Evolutionary conservation across 2,113 vertebrate genomes (phyloP).

Genomic region (Euleptes europaea): DNA sequence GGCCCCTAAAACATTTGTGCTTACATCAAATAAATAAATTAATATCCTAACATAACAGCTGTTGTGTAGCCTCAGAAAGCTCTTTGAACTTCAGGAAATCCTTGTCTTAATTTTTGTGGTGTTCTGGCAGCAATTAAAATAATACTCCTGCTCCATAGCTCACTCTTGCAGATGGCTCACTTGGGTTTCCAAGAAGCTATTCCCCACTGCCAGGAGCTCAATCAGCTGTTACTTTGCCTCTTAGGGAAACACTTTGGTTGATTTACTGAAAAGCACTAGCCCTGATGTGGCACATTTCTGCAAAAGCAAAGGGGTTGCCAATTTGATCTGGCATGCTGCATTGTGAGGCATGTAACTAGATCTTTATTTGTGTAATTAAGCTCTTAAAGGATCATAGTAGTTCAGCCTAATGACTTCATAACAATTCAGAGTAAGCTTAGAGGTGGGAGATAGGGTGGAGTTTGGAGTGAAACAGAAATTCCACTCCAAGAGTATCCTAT

Average conservation of each 20-base stretch:
- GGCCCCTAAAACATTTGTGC: not conserved
- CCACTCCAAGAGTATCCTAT: not conserved
- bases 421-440: not conserved
- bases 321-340: not conserved
- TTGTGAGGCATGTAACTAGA: not conserved
- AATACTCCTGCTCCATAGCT: conserved; percentile 39
- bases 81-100: conserved; percentile 67
- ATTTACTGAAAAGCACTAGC: conserved; percentile 27
- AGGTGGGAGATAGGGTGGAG: not conserved
- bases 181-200: conserved; percentile 56
- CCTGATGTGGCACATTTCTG: conserved; percentile 27
- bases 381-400: not conserved
- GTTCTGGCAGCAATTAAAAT: conserved; percentile 27
- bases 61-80: conserved; percentile 32
- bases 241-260: conserved; percentile 26
- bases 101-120: conserved; percentile 48
- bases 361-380: accelerated
- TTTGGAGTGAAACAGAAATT: not conserved
- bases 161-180: conserved; percentile 26
- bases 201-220: conserved; percentile 25
- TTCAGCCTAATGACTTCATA: not conserved
- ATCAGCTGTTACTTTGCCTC: conserved; percentile 53
- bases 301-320: not conserved
- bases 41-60: conserved; percentile 51
- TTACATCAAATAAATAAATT: too few species aligned